A percentile compares a stretch with the other conserved stretches of the same genome.
phyloP scores from a whole-genome alignment of 2,797 vertebrate species.

The Hydrophis major region DNA sequence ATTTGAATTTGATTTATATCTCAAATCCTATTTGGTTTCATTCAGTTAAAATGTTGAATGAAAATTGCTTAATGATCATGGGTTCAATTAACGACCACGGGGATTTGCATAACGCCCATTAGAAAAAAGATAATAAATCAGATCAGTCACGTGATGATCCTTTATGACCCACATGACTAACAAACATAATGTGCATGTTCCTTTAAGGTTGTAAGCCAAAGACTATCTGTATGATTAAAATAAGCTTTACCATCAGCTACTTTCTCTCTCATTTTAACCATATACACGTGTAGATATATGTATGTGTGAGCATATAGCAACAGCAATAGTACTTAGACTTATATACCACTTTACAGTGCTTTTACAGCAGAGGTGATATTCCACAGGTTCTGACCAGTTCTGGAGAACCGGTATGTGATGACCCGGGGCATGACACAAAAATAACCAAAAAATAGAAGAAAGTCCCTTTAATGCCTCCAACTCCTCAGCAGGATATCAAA shows the following conservation, averaged over 20 bases:
- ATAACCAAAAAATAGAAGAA: no score
- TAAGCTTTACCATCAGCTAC: not conserved
- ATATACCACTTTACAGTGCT: no score
- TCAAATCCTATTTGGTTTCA: not conserved
- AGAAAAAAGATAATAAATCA: not conserved
- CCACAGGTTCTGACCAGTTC: no score
- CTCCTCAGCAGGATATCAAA: no score
- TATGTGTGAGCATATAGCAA: not conserved
- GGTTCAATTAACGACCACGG: not conserved
- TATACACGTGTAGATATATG: not conserved
- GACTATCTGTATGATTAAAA: not conserved
- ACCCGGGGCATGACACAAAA: no score
- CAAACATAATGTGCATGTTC: not conserved
- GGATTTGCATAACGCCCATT: not conserved
- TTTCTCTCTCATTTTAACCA: not conserved
- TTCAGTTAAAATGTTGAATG: not conserved
- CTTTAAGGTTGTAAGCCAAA: not conserved
- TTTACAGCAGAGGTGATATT: no score
- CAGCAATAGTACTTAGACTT: no score
- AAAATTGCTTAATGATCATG: not conserved
- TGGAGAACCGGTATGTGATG: no score
- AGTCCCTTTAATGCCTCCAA: no score
- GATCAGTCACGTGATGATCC: not conserved
- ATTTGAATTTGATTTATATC: not conserved
- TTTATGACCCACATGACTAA: not conserved